Conservation (phyloP, 2,888 invertebrate genomes). For the Allygus modestus region DNA sequence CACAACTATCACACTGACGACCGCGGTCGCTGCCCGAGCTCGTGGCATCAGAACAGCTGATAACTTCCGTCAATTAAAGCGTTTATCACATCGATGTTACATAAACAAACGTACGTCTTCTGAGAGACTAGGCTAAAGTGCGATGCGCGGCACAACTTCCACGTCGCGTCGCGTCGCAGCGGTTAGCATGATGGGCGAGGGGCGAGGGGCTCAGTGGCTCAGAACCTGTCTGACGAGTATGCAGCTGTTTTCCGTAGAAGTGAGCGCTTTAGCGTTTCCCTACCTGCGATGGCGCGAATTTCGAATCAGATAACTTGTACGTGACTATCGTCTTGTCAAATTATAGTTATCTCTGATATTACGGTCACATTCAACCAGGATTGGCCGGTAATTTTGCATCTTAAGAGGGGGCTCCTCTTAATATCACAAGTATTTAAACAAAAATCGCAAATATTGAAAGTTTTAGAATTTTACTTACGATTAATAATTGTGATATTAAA, state of each 20-base stretch:
- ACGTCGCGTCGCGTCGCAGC: neutral
- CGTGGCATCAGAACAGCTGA: conserved; percentile 36
- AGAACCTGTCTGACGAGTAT: neutral
- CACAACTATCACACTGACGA: neutral
- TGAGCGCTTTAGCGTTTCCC: no score
- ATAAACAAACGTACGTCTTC: conserved; percentile 10
- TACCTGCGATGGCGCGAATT: neutral
- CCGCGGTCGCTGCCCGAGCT: neutral
- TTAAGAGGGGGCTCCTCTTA: no score
- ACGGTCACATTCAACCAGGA: no score
- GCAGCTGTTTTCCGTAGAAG: neutral
- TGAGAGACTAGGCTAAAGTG: neutral
- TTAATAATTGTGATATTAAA: no score
- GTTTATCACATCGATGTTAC: conserved; percentile 14
- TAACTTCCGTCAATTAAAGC: neutral
- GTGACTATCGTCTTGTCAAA: no score
- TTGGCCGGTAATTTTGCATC: no score
- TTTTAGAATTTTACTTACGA: no score
- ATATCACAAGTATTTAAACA: no score
- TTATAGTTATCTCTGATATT: no score
- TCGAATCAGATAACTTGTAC: no score
- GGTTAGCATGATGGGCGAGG: neutral
- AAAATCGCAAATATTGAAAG: no score
- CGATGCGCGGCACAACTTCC: neutral
- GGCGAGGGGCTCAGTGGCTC: neutral